Evolutionary conservation across 2,113 vertebrate species (phyloP), one percentile per base, ranked within the genome.

Genomic region (Plecotus auritus): DNA sequence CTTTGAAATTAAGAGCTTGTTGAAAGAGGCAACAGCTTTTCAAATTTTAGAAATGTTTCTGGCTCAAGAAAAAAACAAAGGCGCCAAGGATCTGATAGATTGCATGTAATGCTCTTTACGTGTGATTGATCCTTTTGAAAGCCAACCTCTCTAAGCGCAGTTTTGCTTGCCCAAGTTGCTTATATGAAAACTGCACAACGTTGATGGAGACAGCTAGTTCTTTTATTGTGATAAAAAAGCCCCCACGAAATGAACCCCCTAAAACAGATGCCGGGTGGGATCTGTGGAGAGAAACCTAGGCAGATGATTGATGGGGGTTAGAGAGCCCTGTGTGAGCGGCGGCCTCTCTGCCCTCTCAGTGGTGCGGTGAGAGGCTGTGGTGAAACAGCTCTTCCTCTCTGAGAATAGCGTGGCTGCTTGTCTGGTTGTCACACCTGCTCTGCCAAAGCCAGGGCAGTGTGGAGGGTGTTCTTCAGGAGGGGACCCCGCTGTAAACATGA

Each of bases 371-470:
- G 85, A 45, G 67, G 83, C 72, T 97, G 97, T 95, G 97, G 97
- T 97, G 56, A 97, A 96, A 90, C 96, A 95, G 94, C 16, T 64
- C 95, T 96, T 97, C 96, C 95, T 97, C 96, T 97, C 92, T 97
- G 93, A 96, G 96, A 96, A 92, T 37, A 97, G 93, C 78, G 59
- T 30, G 20, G 66, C 61, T 95, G 93, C 95, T 94, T 88, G 61
- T 92, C 91, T 84, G 28, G 88, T 91, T 96, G 83, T 96, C 96
- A 95, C 96, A 97, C 91, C 95, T 97, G 95, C 85, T 80, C 95
- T 1, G 1, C 88, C 90, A 76, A 1, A 86, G 14, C 0, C 91
- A 76, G 89, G 64, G 45, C 9, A 23, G 47, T 70, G 54, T 84
- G 88, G 70, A 95, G 90, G 85, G 35, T 1, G 1, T 18, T 85